A percentile compares a stretch with the other conserved stretches of the same genome.
These are phyloP conservation scores for Phylloscopus whistleri DNA, from an alignment of 2,113 vertebrate genomes.

Conservation along the genomic window DNA sequence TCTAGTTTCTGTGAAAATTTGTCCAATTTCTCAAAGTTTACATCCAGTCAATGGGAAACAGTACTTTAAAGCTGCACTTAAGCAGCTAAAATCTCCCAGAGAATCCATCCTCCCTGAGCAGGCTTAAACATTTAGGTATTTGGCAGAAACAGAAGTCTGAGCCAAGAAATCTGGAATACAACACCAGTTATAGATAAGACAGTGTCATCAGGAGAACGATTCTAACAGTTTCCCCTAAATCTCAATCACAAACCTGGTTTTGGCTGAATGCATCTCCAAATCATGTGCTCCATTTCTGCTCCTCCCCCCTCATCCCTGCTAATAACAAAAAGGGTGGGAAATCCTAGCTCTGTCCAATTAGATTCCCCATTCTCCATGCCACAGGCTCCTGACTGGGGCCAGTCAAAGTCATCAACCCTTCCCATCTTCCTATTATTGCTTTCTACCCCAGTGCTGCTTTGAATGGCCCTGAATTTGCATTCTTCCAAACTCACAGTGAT, in stretches of 20 bases:
- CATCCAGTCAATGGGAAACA: not conserved
- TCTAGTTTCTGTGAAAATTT: not conserved
- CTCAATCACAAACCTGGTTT: not conserved
- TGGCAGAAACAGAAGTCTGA: not conserved
- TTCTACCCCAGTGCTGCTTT: not conserved
- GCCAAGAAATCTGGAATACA: not conserved
- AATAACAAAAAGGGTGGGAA: not conserved
- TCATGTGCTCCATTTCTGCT: not conserved
- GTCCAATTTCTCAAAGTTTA: not conserved
- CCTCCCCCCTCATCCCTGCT: not conserved
- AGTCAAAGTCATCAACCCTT: not conserved
- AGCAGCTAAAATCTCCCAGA: not conserved
- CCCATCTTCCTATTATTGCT: not conserved
- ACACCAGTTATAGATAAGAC: not conserved
- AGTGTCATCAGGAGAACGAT: not conserved
- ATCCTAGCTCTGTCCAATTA: not conserved
- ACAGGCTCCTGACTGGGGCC: not conserved
- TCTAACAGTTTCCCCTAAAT: not conserved
- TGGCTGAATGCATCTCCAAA: not conserved
- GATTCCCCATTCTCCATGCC: not conserved
- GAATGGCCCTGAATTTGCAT: not conserved
- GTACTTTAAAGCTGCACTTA: not conserved
- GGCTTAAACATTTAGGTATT: not conserved
- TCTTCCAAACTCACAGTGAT: not conserved
- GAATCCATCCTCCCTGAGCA: not conserved